These are phyloP conservation scores for Nemotelus pantherinus DNA, from an alignment of 2,888 invertebrate genomes.

Conservation along the genomic window DNA sequence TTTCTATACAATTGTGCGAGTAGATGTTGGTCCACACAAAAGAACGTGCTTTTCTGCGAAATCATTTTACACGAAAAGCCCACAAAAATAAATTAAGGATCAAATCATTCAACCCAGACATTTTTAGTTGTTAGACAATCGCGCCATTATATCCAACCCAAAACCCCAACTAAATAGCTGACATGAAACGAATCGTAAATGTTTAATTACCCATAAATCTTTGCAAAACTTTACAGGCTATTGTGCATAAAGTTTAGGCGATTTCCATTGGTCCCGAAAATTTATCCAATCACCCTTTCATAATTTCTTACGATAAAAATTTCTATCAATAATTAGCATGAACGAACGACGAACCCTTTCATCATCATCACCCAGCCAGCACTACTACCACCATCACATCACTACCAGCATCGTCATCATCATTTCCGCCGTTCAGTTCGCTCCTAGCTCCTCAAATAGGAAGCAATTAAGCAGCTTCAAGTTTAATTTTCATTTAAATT, in stretches of 20 bases:
- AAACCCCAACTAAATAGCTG: no score
- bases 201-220: constrained; percentile 25
- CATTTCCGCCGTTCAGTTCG: no score
- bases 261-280: constrained; percentile 4
- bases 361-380: neutral
- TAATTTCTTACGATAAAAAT: constrained; percentile 23
- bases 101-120: no score
- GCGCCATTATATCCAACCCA: no score
- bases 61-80: no score
- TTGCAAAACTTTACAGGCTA: constrained; percentile 3
- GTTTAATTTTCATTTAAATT: constrained; percentile 44
- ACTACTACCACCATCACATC: no score
- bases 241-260: neutral
- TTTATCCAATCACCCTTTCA: constrained; percentile 22
- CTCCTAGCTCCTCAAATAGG: neutral
- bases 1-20: no score
- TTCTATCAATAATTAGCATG: constrained; percentile 26
- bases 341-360: neutral
- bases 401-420: no score
- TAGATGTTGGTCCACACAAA: no score
- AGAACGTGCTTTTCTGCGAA: no score
- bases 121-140: no score
- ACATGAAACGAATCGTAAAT: neutral
- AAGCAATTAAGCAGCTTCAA: constrained; percentile 42
- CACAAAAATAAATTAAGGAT: no score